phyloP scores from a whole-genome alignment of 2,797 vertebrate genomes.

The Pseudochromis fuscus region DNA sequence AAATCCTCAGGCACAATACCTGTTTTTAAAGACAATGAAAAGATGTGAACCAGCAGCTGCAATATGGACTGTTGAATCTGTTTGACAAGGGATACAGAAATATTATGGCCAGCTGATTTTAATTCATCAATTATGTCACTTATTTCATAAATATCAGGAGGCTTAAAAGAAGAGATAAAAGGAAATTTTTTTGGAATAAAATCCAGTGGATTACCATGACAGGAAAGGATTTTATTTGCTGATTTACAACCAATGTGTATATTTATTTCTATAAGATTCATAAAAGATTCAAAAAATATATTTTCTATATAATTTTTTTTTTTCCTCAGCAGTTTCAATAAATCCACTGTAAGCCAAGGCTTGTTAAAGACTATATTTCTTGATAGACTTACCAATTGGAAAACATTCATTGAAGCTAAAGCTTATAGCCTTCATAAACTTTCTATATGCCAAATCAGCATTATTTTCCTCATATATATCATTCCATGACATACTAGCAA shows the following conservation, averaged over 20 bases:
- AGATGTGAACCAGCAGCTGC: neutral
- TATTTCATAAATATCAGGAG: neutral
- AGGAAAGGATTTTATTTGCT: neutral
- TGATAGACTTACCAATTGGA: neutral
- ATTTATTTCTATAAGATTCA: neutral
- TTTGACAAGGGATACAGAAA: neutral
- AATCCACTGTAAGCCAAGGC: no score
- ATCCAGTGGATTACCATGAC: neutral
- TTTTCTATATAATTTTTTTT: neutral
- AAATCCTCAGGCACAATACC: neutral
- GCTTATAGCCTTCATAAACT: no score
- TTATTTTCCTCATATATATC: no score
- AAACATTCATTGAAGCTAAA: slow-evolving; percentile 2
- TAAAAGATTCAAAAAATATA: no score
- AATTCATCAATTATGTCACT: neutral
- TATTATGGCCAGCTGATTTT: neutral
- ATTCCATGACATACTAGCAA: no score
- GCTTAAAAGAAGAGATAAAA: no score
- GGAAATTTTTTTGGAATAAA: neutral
- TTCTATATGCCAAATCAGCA: no score
- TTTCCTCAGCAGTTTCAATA: neutral
- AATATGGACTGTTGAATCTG: neutral
- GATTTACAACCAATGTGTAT: neutral
- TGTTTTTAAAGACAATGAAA: slow-evolving; percentile 3
- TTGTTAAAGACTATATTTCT: no score